These are phyloP conservation scores for Limosa lapponica DNA, from an alignment of 2,797 vertebrate species.

Conservation along the genomic window DNA sequence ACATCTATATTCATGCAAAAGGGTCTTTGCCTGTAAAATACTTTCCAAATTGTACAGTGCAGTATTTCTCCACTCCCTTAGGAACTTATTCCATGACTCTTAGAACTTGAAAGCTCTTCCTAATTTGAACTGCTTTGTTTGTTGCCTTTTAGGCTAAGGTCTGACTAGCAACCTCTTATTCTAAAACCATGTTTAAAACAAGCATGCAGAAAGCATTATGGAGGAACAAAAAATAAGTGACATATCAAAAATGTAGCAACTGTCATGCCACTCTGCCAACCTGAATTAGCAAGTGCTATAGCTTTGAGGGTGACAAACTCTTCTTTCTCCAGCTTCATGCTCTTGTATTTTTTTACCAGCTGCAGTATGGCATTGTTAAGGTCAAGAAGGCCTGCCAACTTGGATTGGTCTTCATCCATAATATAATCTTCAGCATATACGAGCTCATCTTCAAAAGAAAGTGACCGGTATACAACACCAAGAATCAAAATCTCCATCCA, in stretches of 20 bases:
- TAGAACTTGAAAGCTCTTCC: background rate
- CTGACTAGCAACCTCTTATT: conserved; percentile 16
- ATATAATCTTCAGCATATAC: conserved; percentile 99
- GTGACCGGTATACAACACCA: conserved; percentile 96
- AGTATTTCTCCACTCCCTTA: background rate
- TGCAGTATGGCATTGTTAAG: conserved; percentile 98
- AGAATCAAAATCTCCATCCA: conserved; percentile 99
- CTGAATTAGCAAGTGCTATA: conserved; percentile 99
- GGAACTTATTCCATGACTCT: background rate
- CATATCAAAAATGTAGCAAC: conserved; percentile 60
- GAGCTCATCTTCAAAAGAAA: conserved; percentile 98
- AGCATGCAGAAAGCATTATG: background rate
- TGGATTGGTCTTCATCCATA: conserved; percentile 99
- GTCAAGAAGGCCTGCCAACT: conserved; percentile 95
- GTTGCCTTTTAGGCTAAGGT: conserved; percentile 2
- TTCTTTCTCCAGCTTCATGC: conserved; percentile 98
- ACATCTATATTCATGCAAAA: conserved; percentile 34
- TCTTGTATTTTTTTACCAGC: conserved; percentile 98
- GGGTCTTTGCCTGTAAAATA: conserved; percentile 22
- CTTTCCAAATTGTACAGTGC: background rate
- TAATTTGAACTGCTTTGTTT: background rate
- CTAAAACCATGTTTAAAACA: conserved; percentile 15
- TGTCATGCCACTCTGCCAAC: conserved; percentile 78
- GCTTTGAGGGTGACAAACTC: conserved; percentile 99
- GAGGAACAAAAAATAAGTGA: background rate